Conservation (phyloP, 2,113 vertebrate species). For the Podarcis muralis region DNA sequence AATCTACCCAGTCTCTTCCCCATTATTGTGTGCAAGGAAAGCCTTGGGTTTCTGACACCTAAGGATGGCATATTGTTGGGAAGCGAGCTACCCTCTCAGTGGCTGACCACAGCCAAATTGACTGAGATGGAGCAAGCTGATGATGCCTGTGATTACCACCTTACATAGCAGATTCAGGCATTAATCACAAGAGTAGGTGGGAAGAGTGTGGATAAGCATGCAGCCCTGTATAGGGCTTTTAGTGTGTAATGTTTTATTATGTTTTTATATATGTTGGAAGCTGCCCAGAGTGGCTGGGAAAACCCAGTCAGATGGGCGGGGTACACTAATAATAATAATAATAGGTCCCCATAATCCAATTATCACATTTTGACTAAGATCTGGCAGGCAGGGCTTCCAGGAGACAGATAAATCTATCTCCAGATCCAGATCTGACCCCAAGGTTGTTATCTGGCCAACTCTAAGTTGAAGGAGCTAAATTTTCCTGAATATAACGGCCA, state of each 20-base stretch:
- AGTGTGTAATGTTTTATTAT: too few species aligned
- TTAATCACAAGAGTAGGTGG: too few species aligned
- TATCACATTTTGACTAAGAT: not conserved
- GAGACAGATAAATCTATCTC: not conserved
- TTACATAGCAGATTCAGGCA: not conserved
- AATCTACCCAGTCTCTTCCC: slow-evolving; percentile 22
- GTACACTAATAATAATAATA: too few species aligned
- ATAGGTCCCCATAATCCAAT: too few species aligned
- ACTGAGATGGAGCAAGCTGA: slow-evolving; percentile 37
- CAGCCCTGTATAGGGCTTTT: too few species aligned
- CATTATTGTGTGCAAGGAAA: slow-evolving; percentile 39
- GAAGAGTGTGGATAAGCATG: too few species aligned
- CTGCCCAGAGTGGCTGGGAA: too few species aligned
- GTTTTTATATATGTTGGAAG: too few species aligned
- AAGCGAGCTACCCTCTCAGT: slow-evolving; percentile 44
- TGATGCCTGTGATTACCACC: slow-evolving; percentile 36
- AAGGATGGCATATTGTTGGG: not conserved
- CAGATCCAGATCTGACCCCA: not conserved
- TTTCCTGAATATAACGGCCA: not conserved
- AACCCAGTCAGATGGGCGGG: too few species aligned
- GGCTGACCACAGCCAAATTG: slow-evolving; percentile 33
- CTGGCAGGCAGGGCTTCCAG: not conserved
- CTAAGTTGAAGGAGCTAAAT: not conserved
- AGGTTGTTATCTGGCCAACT: not conserved
- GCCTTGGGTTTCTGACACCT: slow-evolving; percentile 40